Base-by-base conservation (phyloP, 2,113 vertebrate genomes). In the Hippocampus mohnikei region DNA sequence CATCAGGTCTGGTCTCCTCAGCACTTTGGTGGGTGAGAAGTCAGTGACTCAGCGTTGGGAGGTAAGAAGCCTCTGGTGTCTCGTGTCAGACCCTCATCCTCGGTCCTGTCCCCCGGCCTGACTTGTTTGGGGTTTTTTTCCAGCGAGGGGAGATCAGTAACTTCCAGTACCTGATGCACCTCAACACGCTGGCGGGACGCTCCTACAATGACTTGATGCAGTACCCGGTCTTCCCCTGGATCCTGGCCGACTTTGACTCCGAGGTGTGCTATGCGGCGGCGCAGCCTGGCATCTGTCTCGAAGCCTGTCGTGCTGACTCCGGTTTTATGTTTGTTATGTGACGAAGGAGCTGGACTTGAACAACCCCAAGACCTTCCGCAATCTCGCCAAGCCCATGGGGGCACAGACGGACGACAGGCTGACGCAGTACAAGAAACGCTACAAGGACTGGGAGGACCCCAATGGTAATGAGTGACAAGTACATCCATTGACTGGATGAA, bases 121-220 rank as follows among this genome's bases (percentile, higher is more conserved):
- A 29, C 65, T 64, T 27, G 13, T 61, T 1, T 0, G 66, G 3
- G 82, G n/a, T 23, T 21, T 58, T 71, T 66, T 52, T 40, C 55
- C 84, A 98, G 97, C 93, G 96, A 92, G 97, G 97, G 74, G 97
- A 99, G 90, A 99, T 99, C 91, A 99, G 97, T 88, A 99, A 99
- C 85, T 99, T 99, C 92, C 97, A 99, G 91, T 99, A 99, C 80
- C 85, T 99, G 89, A 99, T 99, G 97, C 97, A 99, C 82, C 92
- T 99, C 69, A 99, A 99, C 91, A 99, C 97, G 0, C 76, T 99
- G 91, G 97, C 97, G 0, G 97, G 97, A 40, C 93, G 97, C 74
- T 99, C 97, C 12, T 99, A 99, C 76, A 99, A 99, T 2, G 97
- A 99, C 75, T 94, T 99, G 74, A 99, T 99, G 97, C 97, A 99